Evolutionary conservation across 1,140 invertebrate genomes (phyloP), one percentile per base, ranked within the genome.

Genomic region (Drosophila nigrodunni): DNA sequence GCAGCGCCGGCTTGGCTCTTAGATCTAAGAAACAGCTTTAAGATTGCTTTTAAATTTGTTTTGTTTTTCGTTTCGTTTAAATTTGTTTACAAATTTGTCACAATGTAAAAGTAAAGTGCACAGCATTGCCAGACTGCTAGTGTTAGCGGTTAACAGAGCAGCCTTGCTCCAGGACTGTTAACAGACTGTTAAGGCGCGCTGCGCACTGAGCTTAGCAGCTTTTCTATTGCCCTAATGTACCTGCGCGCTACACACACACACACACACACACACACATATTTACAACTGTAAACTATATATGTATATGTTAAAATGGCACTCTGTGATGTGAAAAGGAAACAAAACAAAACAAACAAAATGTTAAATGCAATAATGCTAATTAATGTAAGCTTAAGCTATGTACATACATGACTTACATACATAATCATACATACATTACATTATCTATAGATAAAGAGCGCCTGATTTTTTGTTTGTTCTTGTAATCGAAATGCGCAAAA

Each of bases 21-120:
- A 88, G 73, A 55, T 69, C 85, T 78, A 88, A 89, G 80, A 88
- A 88, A 52, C 76, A 73, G 64, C 77, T 89, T 4, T 34, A 35
- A 8, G n/a, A n/a, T 21, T 50, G 9, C 25, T n/a, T 30, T 30
- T 30, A 11, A 6, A 35, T 52, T 52, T 7, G 21, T n/a, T 6
- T 47, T 37, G 3, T 44, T 30, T 54, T 64, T 21, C 7, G 41
- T 54, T 65, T 52, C 30, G 13, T 5, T 64, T 52, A 30, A 15
- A 21, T 62, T 49, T 49, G 21, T 11, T 13, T 52, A 13, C 7
- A 21, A 21, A 21, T 21, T 21, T 21, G 18, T 21, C 47, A 6
- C 5, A 54, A 35, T 69, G 66, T 52, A 34, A 60, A 69, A 43
- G 66, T 47, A 52, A 50, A 9, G 49, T 52, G 67, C 58, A 10